Evolutionary conservation across 2,797 vertebrate genomes (phyloP).

Genomic region (Eremophila alpestris): DNA sequence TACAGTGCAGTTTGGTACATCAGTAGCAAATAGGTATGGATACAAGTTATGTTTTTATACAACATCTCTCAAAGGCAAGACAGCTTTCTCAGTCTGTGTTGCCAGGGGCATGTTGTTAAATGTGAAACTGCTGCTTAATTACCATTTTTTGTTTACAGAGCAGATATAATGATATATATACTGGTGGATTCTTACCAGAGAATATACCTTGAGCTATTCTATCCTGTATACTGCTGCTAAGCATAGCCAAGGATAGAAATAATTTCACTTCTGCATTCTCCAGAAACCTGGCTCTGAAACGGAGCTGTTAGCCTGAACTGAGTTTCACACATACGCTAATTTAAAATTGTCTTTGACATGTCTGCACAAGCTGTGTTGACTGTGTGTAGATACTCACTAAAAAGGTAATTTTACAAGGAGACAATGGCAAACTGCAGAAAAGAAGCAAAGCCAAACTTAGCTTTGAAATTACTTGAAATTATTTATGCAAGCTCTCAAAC

Average conservation of each 20-base stretch:
- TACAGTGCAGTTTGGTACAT: neutral
- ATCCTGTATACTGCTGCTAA: neutral
- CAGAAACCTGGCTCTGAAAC: neutral
- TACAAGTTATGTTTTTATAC: neutral
- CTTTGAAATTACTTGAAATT: neutral
- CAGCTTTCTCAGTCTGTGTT: neutral
- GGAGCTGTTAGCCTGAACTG: neutral
- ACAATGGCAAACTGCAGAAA: neutral
- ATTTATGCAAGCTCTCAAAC: neutral
- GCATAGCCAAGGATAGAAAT: neutral
- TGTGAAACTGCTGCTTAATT: neutral
- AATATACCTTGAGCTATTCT: neutral
- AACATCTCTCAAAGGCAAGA: neutral
- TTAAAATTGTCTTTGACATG: conserved; percentile 6
- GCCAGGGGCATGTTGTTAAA: neutral
- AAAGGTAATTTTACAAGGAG: neutral
- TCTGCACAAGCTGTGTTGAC: neutral
- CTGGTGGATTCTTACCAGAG: neutral
- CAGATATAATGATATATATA: neutral
- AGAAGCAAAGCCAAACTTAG: neutral
- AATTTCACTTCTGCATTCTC: neutral
- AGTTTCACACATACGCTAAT: neutral
- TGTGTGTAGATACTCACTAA: neutral
- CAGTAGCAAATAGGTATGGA: neutral
- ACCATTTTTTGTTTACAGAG: neutral